Conservation (phyloP, 1,140 invertebrate species). For the Drosophila seguyi region DNA sequence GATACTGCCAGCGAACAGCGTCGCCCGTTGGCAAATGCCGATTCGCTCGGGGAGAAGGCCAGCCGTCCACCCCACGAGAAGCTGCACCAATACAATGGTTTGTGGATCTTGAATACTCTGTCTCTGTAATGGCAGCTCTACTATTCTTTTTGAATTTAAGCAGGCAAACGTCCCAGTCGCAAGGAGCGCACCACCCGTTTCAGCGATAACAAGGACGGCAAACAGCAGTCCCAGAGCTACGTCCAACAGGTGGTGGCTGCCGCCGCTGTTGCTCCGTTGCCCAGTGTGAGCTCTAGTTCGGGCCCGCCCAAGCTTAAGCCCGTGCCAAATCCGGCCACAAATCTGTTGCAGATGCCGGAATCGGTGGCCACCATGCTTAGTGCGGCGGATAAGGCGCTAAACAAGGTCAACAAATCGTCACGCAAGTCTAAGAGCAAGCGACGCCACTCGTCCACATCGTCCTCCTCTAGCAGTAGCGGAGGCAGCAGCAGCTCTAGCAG, state of each 20-base stretch:
- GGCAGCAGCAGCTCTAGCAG: slow-evolving; percentile 44
- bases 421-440: slow-evolving; percentile 47
- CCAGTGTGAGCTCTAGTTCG: slow-evolving; percentile 8
- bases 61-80: slow-evolving; percentile 53
- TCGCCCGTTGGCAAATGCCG: slow-evolving; percentile 2
- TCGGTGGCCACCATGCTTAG: slow-evolving; percentile 61
- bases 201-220: slow-evolving; percentile 81
- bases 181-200: slow-evolving; percentile 80
- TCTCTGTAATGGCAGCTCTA: too few species aligned
- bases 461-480: slow-evolving; percentile 57
- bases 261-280: slow-evolving; percentile 11
- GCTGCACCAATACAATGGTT: slow-evolving; percentile 67
- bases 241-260: slow-evolving; percentile 61
- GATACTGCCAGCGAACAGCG: slow-evolving; percentile 28
- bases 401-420: slow-evolving; percentile 60
- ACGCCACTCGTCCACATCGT: slow-evolving; percentile 51
- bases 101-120: not conserved
- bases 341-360: slow-evolving; percentile 72
- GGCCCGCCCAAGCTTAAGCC: slow-evolving; percentile 49
- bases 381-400: slow-evolving; percentile 68
- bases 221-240: slow-evolving; percentile 52
- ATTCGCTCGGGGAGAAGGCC: slow-evolving; percentile 18
- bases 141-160: not conserved
- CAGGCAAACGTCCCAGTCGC: slow-evolving; percentile 72
- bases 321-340: slow-evolving; percentile 70